phyloP scores from a whole-genome alignment of 2,797 vertebrate species.

The Rachycentron canadum region DNA sequence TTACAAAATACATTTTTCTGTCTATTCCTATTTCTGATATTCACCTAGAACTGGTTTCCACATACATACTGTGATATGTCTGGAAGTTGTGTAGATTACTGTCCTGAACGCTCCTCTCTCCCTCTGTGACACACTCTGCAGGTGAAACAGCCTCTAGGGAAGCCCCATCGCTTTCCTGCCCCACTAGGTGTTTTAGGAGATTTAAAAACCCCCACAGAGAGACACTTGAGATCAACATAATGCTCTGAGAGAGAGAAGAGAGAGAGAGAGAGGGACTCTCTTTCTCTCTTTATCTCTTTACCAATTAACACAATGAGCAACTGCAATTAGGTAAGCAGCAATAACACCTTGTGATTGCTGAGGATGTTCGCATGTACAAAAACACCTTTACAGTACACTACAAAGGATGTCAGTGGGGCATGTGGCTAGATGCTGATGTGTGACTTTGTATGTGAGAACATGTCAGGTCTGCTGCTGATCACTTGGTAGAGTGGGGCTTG shows the following conservation, averaged over 20 bases:
- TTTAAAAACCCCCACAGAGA: slow-evolving; percentile 32
- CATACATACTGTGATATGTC: neutral
- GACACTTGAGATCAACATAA: slow-evolving; percentile 31
- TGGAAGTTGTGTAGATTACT: too few species aligned
- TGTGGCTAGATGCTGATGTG: slow-evolving; percentile 11
- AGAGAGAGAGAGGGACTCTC: too few species aligned
- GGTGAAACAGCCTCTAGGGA: slow-evolving; percentile 49
- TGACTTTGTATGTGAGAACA: slow-evolving; percentile 15
- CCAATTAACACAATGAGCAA: slow-evolving; percentile 40
- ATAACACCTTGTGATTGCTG: slow-evolving; percentile 39
- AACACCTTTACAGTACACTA: slow-evolving; percentile 20
- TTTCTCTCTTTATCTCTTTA: neutral
- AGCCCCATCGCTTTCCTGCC: slow-evolving; percentile 22
- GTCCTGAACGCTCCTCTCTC: slow-evolving; percentile 1
- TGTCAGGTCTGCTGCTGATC: slow-evolving; percentile 22
- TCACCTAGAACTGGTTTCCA: neutral
- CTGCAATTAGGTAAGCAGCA: slow-evolving; percentile 16
- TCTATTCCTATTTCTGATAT: neutral
- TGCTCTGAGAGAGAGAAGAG: too few species aligned
- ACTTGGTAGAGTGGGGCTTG: neutral
- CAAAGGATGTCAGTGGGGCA: slow-evolving; percentile 25
- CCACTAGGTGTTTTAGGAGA: slow-evolving; percentile 48
- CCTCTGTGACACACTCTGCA: slow-evolving; percentile 17
- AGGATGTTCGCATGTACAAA: slow-evolving; percentile 4
- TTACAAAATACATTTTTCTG: neutral